Evolutionary conservation across 2,888 invertebrate genomes (phyloP).

Genomic region (Agriopis aurantiaria): DNA sequence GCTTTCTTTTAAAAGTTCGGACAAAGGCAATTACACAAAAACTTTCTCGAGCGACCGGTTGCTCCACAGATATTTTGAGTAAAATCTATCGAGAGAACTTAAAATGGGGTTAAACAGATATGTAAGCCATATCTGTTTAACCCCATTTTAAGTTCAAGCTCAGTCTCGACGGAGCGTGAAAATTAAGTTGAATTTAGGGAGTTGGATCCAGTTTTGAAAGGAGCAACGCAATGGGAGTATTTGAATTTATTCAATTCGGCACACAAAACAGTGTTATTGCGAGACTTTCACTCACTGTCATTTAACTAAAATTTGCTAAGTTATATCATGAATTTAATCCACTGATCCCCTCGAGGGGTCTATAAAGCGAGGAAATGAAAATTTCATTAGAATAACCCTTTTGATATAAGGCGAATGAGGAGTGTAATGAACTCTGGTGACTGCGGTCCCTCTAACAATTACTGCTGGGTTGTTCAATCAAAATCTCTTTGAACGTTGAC

Average conservation of each 20-base stretch:
- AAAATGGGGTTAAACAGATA: conserved; percentile 35
- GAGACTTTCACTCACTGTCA: conserved; percentile 46
- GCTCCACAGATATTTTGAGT: conserved; percentile 11
- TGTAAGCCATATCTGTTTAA: too few relatives aligned
- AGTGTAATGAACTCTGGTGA: conserved; percentile 57
- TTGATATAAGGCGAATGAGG: conserved; percentile 58
- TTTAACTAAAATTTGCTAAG: conserved; percentile 53
- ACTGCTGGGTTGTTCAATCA: conserved; percentile 22
- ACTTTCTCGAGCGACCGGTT: conserved; percentile 41
- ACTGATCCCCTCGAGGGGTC: conserved; percentile 47
- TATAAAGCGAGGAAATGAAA: conserved; percentile 58
- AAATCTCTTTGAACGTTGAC: conserved; percentile 18
- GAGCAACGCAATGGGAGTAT: conserved; percentile 38
- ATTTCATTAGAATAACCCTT: conserved; percentile 65
- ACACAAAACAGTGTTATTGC: conserved; percentile 38
- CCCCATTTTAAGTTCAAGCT: too few relatives aligned
- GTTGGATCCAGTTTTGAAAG: conserved; percentile 31
- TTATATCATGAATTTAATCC: conserved; percentile 55
- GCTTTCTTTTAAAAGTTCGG: conserved; percentile 55
- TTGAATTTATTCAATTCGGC: conserved; percentile 48
- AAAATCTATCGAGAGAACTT: conserved; percentile 31
- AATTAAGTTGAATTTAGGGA: conserved; percentile 38
- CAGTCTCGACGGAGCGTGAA: conserved; percentile 29
- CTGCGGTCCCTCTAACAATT: conserved; percentile 30
- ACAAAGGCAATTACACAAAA: conserved; percentile 61